phyloP scores from a whole-genome alignment of 2,113 vertebrate genomes.

The Vanacampus margaritifer region DNA sequence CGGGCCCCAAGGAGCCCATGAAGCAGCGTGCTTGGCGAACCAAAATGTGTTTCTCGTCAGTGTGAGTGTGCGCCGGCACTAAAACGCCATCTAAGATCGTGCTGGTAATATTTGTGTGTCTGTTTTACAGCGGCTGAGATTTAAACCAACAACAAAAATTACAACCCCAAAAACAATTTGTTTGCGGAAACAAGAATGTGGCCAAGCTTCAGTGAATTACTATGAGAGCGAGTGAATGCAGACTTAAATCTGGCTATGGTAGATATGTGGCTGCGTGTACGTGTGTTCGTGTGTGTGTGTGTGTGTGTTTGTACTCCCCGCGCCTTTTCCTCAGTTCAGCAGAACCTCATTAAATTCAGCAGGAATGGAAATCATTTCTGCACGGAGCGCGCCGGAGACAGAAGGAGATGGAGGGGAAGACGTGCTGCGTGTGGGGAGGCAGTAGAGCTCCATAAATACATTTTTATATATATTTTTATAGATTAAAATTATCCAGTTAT shows the following conservation, averaged over 20 bases:
- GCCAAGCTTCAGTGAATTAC: constrained; percentile 48
- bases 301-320: constrained; percentile 34
- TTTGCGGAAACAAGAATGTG: constrained; percentile 38
- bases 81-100: constrained; percentile 1
- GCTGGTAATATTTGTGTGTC: constrained; percentile 14
- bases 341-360: constrained; percentile 85
- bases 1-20: constrained; percentile 61
- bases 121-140: constrained; percentile 23
- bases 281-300: constrained; percentile 21
- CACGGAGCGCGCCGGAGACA: constrained; percentile 67
- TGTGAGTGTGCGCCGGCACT: constrained; percentile 3
- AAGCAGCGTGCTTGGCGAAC: constrained; percentile 40
- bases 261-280: constrained; percentile 39
- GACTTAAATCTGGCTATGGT: constrained; percentile 60
- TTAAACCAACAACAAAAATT: constrained; percentile 29
- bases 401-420: constrained; percentile 64
- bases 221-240: constrained; percentile 30
- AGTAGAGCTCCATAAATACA: constrained; percentile 39
- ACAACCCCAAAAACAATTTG: constrained; percentile 8
- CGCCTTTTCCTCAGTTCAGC: constrained; percentile 75
- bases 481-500: constrained; percentile 38
- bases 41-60: constrained; percentile 6
- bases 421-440: constrained; percentile 15
- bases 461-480: constrained; percentile 48
- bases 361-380: constrained; percentile 82